Evolutionary conservation across 2,113 vertebrate species (phyloP), one percentile per base, ranked within the genome.

Genomic region (Picathartes gymnocephalus): DNA sequence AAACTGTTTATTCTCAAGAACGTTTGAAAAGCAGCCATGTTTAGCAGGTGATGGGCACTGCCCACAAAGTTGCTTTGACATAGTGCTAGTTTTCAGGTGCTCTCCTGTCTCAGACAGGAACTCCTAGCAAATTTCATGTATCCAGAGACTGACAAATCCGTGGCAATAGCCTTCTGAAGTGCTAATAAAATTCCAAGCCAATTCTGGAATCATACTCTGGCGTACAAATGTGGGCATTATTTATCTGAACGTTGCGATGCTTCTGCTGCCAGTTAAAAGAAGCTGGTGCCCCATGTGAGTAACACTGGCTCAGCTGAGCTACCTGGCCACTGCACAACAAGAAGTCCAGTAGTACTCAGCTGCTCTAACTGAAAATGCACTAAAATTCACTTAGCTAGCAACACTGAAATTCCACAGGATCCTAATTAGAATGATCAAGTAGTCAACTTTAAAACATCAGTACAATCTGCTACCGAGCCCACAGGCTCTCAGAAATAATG

Each of bases 381-480:
- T 51, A 80, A 91, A 78, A 91, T 72, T 71, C 72, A 47, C 51
- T 86, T n/a, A 65, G 61, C 81, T 87, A 45, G 35, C 54, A 65
- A 60, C 47, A 45, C 50, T 53, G 73, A 86, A 86, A 93, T 92
- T 71, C 70, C 58, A 78, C 58, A 45, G 53, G 39, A 56, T 92
- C 50, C 69, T 72, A 91, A 83, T 89, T 72, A 69, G 73, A 91
- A 81, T 64, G 45, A 87, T 90, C 65, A 91, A 92, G 35, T 54
- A 84, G 54, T 81, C 83, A 51, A 70, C 77, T 62, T 88, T 48
- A 83, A 78, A 94, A 90, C 71, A 57, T 45, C 0, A 2, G 35
- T 39, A 24, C 71, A 81, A 84, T 57, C 84, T 90, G 72, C 69
- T 86, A 8, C 25, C 4, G 11, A 90, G 60, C 71, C 58, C 47